Percentiles rank a stretch among this genome's conserved stretches.
Conservation (phyloP, 2,888 invertebrate genomes). For the Acrobasis suavella region DNA sequence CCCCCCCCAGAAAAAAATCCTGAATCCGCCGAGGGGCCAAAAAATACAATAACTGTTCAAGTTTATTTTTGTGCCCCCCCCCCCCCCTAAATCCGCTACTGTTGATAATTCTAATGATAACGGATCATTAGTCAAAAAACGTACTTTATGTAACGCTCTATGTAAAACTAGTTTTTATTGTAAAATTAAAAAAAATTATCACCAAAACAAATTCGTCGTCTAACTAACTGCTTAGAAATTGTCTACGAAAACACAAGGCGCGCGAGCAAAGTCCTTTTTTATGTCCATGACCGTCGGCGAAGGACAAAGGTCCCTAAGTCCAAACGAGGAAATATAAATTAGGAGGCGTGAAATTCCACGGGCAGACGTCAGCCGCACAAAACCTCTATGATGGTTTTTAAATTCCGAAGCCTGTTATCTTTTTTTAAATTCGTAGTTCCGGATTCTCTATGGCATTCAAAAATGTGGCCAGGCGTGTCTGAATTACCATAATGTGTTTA, state of each 20-base stretch:
- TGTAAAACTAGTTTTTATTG: no score
- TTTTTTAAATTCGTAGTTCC: slow-evolving; percentile 17
- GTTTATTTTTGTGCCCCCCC: no score
- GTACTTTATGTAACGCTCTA: no score
- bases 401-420: slow-evolving; percentile 42
- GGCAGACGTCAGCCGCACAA: slow-evolving; percentile 57
- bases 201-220: background rate
- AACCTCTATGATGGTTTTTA: slow-evolving; percentile 61
- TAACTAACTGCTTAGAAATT: background rate
- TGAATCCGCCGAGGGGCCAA: no score
- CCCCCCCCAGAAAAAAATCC: no score
- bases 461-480: slow-evolving; percentile 11
- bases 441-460: slow-evolving; percentile 4
- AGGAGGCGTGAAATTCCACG: slow-evolving; percentile 70
- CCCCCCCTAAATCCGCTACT: no score
- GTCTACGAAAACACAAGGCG: slow-evolving; percentile 14
- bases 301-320: slow-evolving; percentile 35
- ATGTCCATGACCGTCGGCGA: slow-evolving; percentile 18
- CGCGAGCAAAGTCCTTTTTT: slow-evolving; percentile 19
- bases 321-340: slow-evolving; percentile 71
- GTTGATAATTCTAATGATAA: no score
- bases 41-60: no score
- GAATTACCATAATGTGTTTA: slow-evolving; percentile 17
- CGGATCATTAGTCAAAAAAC: no score
- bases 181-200: background rate